phyloP scores from a whole-genome alignment of 2,888 invertebrate species.

The Lumbricus terrestris region DNA sequence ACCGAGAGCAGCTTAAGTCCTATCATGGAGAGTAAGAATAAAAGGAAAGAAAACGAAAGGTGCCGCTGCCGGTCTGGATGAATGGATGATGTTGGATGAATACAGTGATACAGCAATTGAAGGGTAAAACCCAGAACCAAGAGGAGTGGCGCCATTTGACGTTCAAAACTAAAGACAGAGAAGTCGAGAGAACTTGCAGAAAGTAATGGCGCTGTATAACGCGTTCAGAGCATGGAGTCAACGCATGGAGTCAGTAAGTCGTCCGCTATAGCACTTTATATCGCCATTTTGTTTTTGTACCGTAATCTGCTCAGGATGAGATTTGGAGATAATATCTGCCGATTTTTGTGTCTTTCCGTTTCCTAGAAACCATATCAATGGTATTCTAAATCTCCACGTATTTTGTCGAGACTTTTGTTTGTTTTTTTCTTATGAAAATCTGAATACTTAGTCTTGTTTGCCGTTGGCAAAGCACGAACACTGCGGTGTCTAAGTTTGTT shows the following conservation, averaged over 20 bases:
- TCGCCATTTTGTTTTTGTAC: neutral
- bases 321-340: conserved; percentile 3
- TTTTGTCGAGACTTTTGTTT: neutral
- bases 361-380: conserved; percentile 3
- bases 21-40: too few species aligned
- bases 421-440: neutral
- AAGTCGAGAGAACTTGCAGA: too few species aligned
- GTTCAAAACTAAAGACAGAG: too few species aligned
- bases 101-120: too few species aligned
- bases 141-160: too few species aligned
- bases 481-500: neutral
- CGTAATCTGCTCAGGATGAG: neutral
- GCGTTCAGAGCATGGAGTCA: neutral
- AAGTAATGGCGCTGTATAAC: neutral
- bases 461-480: neutral
- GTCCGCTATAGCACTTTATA: neutral
- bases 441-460: neutral
- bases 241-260: neutral
- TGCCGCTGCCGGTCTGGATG: too few species aligned
- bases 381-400: neutral
- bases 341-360: neutral
- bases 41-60: too few species aligned
- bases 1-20: too few species aligned
- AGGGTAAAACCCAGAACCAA: too few species aligned
- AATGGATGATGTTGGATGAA: too few species aligned